These are phyloP conservation scores for Rhinogobio ventralis DNA, from an alignment of 2,797 vertebrate species.

Conservation along the genomic window DNA sequence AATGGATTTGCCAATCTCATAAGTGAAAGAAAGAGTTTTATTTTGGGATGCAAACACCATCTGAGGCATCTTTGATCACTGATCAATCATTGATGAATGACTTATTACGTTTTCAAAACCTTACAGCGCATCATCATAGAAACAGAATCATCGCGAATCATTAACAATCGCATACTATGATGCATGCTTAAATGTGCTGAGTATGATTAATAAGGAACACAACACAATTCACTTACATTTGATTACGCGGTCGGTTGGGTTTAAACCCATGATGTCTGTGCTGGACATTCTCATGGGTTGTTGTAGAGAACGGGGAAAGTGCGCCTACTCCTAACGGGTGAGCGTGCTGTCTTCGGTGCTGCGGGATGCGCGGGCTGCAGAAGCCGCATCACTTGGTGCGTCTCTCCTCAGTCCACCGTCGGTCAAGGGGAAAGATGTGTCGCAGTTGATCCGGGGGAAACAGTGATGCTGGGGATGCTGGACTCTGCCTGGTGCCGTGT, in stretches of 20 bases:
- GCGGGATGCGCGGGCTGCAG: slow-evolving; percentile 69
- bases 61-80: neutral
- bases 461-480: slow-evolving; percentile 51
- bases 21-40: neutral
- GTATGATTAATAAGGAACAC: neutral
- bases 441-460: slow-evolving; percentile 59
- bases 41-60: slow-evolving; percentile 16
- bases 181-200: slow-evolving; percentile 18
- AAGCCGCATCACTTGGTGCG: slow-evolving; percentile 77
- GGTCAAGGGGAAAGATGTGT: slow-evolving; percentile 71
- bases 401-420: slow-evolving; percentile 68
- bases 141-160: neutral
- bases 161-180: neutral
- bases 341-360: slow-evolving; percentile 60
- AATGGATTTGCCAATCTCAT: slow-evolving; percentile 32
- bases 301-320: slow-evolving; percentile 57
- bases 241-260: slow-evolving; percentile 77
- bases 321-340: slow-evolving; percentile 58
- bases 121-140: slow-evolving; percentile 1
- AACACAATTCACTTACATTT: slow-evolving; percentile 73
- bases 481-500: slow-evolving; percentile 55
- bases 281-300: slow-evolving; percentile 80
- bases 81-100: neutral
- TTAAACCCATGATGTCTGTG: slow-evolving; percentile 74
- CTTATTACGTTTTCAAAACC: neutral